Base-by-base conservation (phyloP, 2,888 invertebrate genomes). In the Prostheceraeus crozeri region DNA sequence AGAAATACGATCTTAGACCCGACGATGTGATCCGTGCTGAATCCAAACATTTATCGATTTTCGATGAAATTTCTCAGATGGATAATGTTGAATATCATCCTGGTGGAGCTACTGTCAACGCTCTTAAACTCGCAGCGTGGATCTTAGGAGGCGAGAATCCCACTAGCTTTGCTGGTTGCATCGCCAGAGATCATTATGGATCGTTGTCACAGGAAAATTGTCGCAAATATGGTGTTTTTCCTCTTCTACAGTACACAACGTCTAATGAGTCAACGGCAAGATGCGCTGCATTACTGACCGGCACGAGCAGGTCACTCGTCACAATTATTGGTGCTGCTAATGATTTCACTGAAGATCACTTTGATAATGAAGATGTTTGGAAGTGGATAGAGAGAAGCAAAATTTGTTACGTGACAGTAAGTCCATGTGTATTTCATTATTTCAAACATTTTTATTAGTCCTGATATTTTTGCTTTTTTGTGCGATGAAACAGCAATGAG, bases 251-350 rank as follows among this genome's bases (percentile, higher is more conserved):
- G 55, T 55, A 36, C 51, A n/a, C n/a, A n/a, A n/a, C n/a, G n/a
- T 23, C 25, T 10, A 31, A 31, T 8, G 31, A 55, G 16, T 11
- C 46, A 2, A 98, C 98, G 6, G 96, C 94, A 54, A 89, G 90
- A 0, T 98, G 98, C 79, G 96, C 88, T 0, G 96, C 93, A 46
- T 81, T 96, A 8, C 84, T 98, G 54, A 91, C 91, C 0, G 78
- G 79, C 36, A 76, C 79, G 62, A 86, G 87, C 60, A 81, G 91
- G 63, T 96, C 94, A 1, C 80, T 98, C n/a, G 89, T 89, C 74
- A 94, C 98, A 1, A 87, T 94, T 79, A 81, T 98, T 61, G 93
- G 89, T 11, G 96, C 96, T 3, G 94, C 96, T 0, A 87, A 90
- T 77, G 81, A 82, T 69, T 94, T 94, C 77, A 87, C 55, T 14